Conservation (phyloP, 2,888 invertebrate species). For the Ormyrus nitidulus region DNA sequence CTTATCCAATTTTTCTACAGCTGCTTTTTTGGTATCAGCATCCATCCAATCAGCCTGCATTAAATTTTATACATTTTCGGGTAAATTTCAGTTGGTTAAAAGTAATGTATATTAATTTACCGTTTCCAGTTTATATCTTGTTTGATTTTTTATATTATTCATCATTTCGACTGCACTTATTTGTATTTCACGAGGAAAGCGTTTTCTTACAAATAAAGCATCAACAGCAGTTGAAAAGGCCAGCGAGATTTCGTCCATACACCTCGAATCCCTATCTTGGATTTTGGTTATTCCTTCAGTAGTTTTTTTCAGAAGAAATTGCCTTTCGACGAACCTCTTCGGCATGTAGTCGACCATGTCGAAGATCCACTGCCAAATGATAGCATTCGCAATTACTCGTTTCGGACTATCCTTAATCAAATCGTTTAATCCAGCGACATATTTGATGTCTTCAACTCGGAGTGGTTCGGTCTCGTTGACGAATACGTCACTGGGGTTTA, state of each 20-base stretch:
- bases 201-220: too few species aligned
- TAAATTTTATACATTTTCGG: slow-evolving; percentile 64
- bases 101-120: neutral
- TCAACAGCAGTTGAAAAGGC: too few species aligned
- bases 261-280: neutral
- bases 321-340: too few species aligned
- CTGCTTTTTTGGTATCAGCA: slow-evolving; percentile 83
- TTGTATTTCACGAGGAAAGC: neutral
- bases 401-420: neutral
- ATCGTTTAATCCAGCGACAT: neutral
- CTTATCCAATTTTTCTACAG: slow-evolving; percentile 84
- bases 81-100: neutral
- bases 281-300: neutral
- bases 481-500: slow-evolving; percentile 1
- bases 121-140: neutral
- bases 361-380: neutral
- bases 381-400: neutral
- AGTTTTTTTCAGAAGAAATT: neutral
- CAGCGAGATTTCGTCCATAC: too few species aligned
- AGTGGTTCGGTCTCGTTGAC: neutral
- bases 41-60: slow-evolving; percentile 90
- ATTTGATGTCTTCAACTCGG: neutral
- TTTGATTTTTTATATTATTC: neutral
- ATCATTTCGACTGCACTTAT: neutral
- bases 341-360: neutral